These are phyloP conservation scores for Timema podura DNA, from an alignment of 2,888 invertebrate species.

Conservation along the genomic window DNA sequence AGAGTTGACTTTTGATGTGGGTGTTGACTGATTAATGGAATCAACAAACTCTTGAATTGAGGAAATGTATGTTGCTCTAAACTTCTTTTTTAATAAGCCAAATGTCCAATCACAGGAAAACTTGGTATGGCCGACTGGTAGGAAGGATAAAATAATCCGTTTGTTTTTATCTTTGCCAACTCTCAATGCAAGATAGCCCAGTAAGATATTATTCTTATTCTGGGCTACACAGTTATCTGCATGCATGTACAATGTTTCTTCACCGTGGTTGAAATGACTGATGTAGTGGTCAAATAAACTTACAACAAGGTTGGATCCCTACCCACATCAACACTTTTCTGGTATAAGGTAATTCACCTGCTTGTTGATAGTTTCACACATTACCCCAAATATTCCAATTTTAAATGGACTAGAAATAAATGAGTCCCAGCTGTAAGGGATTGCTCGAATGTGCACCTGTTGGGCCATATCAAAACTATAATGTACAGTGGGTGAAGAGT, in stretches of 20 bases:
- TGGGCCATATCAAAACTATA: slow-evolving; percentile 29
- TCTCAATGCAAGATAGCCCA: slow-evolving; percentile 22
- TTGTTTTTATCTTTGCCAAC: background rate
- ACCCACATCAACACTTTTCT: slow-evolving; percentile 10
- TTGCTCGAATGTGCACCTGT: slow-evolving; percentile 28
- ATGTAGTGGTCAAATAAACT: background rate
- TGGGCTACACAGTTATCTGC: slow-evolving; percentile 30
- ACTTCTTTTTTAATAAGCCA: slow-evolving; percentile 21
- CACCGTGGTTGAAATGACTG: slow-evolving; percentile 19
- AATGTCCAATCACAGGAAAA: slow-evolving; percentile 20
- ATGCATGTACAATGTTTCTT: slow-evolving; percentile 22
- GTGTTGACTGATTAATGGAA: too few species aligned
- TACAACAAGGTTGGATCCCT: background rate
- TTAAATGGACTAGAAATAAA: slow-evolving; percentile 30
- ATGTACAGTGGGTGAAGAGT: slow-evolving; percentile 16
- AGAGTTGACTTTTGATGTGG: too few species aligned
- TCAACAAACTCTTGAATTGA: too few species aligned
- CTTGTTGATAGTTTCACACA: slow-evolving; percentile 26
- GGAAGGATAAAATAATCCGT: slow-evolving; percentile 17
- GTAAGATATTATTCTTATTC: slow-evolving; percentile 30
- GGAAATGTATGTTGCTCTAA: too few species aligned
- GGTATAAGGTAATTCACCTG: slow-evolving; percentile 26
- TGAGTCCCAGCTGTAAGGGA: slow-evolving; percentile 27
- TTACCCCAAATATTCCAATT: slow-evolving; percentile 28
- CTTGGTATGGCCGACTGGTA: slow-evolving; percentile 21